phyloP scores from a whole-genome alignment of 2,797 vertebrate species.

The Megaceryle alcyon region DNA sequence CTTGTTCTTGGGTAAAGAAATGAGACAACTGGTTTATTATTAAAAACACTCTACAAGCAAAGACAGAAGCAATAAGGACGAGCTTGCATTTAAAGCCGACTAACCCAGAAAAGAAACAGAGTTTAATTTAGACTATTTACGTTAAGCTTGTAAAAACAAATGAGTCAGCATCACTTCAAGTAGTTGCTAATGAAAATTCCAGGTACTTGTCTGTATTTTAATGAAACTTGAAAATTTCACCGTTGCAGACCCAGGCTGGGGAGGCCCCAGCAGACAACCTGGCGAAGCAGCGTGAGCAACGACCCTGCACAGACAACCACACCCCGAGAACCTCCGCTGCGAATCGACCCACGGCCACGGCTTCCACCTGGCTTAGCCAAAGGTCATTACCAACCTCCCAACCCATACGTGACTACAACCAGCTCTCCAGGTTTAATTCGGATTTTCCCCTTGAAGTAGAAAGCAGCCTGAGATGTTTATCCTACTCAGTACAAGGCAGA shows the following conservation, averaged over 20 bases:
- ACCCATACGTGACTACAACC: neutral
- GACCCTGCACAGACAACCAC: constrained; percentile 15
- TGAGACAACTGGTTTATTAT: neutral
- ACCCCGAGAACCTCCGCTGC: neutral
- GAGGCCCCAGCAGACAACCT: neutral
- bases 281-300: neutral
- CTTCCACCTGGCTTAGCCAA: constrained; percentile 47
- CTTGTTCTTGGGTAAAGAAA: neutral
- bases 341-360: neutral
- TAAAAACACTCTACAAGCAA: neutral
- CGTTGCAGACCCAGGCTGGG: neutral
- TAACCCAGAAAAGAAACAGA: neutral
- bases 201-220: neutral
- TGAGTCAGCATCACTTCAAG: accelerated
- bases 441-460: neutral
- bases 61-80: neutral
- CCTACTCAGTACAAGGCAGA: neutral
- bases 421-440: neutral
- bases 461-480: neutral
- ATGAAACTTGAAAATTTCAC: neutral
- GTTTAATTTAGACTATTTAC: neutral
- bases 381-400: constrained; percentile 51
- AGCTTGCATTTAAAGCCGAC: neutral
- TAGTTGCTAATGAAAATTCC: neutral
- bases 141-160: neutral